phyloP scores from a whole-genome alignment of 2,888 invertebrate species.

The Philhelius pedissequus region DNA sequence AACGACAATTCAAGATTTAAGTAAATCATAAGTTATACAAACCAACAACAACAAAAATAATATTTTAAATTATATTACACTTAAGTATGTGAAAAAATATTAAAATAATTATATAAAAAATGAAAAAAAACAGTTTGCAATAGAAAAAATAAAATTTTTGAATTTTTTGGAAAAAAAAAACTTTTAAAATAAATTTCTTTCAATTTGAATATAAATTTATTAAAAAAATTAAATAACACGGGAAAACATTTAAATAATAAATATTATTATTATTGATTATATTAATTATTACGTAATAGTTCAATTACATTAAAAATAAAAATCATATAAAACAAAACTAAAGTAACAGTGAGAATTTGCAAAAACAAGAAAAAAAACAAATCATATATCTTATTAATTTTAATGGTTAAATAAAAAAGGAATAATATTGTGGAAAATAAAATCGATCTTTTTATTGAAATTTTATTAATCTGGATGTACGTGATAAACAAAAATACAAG shows the following conservation, averaged over 20 bases:
- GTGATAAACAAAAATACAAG: no score
- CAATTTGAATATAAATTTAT: conserved; percentile 30
- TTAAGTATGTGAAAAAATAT: conserved; percentile 47
- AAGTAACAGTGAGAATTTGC: conserved; percentile 67
- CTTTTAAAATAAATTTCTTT: conserved; percentile 49
- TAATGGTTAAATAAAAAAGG: conserved; percentile 66
- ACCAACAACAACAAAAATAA: conserved; percentile 41
- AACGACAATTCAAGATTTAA: conserved; percentile 63
- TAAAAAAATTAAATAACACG: conserved; percentile 41
- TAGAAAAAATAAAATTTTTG: conserved; percentile 21
- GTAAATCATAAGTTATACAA: conserved; percentile 65
- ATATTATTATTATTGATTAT: conserved; percentile 61
- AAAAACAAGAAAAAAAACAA: conserved; percentile 37
- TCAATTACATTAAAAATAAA: conserved; percentile 62
- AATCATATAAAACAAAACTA: conserved; percentile 62
- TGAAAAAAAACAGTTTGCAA: conserved; percentile 46
- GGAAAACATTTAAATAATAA: conserved; percentile 45
- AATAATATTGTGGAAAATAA: conserved; percentile 55
- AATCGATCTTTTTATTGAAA: conserved; percentile 13
- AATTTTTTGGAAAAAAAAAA: conserved; percentile 39
- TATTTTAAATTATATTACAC: conserved; percentile 56
- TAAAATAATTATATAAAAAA: conserved; percentile 55
- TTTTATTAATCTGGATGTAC: neutral
- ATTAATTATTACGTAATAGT: conserved; percentile 67
- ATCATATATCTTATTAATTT: conserved; percentile 68